phyloP scores from a whole-genome alignment of 2,888 invertebrate species.

The Diarsia dahlii region DNA sequence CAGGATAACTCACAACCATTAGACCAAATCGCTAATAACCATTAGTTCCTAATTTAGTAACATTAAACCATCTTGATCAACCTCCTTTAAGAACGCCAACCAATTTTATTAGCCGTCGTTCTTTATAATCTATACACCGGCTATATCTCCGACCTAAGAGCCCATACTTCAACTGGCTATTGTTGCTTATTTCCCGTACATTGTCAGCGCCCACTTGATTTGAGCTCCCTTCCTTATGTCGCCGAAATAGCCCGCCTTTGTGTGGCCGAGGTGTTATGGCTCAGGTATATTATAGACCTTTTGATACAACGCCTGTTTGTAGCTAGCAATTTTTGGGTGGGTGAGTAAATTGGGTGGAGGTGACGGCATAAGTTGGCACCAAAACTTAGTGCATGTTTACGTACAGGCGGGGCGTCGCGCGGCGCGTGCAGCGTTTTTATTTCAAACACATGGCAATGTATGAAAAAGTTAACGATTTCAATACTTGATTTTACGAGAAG shows the following conservation, averaged over 20 bases:
- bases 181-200: conserved; percentile 69
- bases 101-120: conserved; percentile 45
- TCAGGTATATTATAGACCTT: conserved; percentile 56
- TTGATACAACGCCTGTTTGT: conserved; percentile 41
- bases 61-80: neutral
- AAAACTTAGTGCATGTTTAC: too few species aligned
- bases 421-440: too few species aligned
- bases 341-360: conserved; percentile 6
- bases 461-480: too few species aligned
- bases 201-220: conserved; percentile 68
- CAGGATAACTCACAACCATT: neutral
- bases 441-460: too few species aligned
- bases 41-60: neutral
- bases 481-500: too few species aligned
- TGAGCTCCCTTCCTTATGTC: conserved; percentile 63
- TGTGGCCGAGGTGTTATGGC: conserved; percentile 55
- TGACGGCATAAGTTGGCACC: neutral
- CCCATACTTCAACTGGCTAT: conserved; percentile 65
- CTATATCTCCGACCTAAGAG: conserved; percentile 54
- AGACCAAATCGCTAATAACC: neutral
- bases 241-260: conserved; percentile 66
- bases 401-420: too few species aligned
- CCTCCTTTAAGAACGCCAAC: conserved; percentile 6
- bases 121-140: conserved; percentile 33
- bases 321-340: conserved; percentile 6